phyloP scores from a whole-genome alignment of 2,113 vertebrate species.

The Muntiacus reevesi region DNA sequence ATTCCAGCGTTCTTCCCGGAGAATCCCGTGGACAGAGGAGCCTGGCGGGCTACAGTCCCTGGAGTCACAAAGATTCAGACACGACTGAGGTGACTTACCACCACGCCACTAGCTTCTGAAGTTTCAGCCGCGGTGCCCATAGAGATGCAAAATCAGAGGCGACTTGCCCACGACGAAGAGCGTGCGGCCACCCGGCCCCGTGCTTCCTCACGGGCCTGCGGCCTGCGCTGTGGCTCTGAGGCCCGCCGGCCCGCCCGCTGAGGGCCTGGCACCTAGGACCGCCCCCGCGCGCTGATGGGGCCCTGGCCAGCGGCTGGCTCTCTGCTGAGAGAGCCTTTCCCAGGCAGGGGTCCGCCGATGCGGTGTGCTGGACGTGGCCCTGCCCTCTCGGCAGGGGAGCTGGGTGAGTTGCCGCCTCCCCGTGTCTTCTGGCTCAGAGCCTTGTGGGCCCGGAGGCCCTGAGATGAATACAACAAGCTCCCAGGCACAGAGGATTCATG shows the following conservation, averaged over 20 bases:
- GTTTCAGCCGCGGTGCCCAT: not conserved
- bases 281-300: not conserved
- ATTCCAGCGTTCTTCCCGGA: not conserved
- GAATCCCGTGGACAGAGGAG: not conserved
- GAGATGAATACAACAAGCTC: not conserved
- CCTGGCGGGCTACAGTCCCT: not conserved
- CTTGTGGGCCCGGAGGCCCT: not conserved
- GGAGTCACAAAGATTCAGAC: not conserved
- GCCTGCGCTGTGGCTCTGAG: not conserved
- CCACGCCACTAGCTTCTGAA: not conserved
- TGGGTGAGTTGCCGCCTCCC: not conserved
- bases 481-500: not conserved
- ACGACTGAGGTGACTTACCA: not conserved
- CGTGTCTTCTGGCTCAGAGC: not conserved
- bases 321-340: not conserved
- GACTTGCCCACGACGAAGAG: fast-evolving
- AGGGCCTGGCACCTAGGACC: not conserved
- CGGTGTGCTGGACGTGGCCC: not conserved
- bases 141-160: not conserved
- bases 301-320: no score
- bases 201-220: fast-evolving
- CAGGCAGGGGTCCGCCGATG: fast-evolving
- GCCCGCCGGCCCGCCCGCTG: no score
- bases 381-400: no score
- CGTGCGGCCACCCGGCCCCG: fast-evolving